Percentiles rank a stretch among this genome's conserved stretches.
phyloP scores from a whole-genome alignment of 2,888 invertebrate species.

The Tinea trinotella region DNA sequence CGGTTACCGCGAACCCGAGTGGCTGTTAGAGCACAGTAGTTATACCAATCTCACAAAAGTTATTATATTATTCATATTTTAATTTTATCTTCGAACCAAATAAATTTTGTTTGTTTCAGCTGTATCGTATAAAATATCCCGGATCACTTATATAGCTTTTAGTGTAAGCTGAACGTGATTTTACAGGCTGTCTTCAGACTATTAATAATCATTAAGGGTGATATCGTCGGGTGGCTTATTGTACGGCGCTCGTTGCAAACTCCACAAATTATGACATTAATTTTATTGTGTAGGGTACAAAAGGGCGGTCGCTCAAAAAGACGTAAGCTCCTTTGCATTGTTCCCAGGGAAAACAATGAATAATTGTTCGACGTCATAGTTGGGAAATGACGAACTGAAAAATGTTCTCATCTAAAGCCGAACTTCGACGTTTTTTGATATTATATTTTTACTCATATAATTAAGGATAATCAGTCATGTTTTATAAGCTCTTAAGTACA shows the following conservation, averaged over 20 bases:
- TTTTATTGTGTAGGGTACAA: slow-evolving; percentile 49
- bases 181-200: slow-evolving; percentile 39
- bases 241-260: slow-evolving; percentile 33
- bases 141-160: slow-evolving; percentile 6
- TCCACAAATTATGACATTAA: slow-evolving; percentile 58
- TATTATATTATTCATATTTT: too few species aligned
- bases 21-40: too few species aligned
- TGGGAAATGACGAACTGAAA: slow-evolving; percentile 36
- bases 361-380: slow-evolving; percentile 34
- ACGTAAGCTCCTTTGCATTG: slow-evolving; percentile 43
- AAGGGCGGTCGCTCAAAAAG: slow-evolving; percentile 43
- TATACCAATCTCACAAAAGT: too few species aligned
- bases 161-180: slow-evolving; percentile 33
- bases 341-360: slow-evolving; percentile 44
- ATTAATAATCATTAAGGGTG: slow-evolving; percentile 57
- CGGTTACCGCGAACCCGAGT: background rate
- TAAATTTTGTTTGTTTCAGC: background rate
- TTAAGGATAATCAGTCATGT: background rate
- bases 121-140: background rate
- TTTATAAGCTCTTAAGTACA: too few species aligned
- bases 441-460: background rate
- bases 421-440: slow-evolving; percentile 3
- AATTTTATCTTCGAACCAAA: too few species aligned
- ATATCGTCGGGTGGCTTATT: slow-evolving; percentile 40
- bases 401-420: slow-evolving; percentile 5